Percentiles rank a stretch among this genome's conserved stretches.
Conservation (phyloP, 2,113 vertebrate species). For the Delphinus delphis region DNA sequence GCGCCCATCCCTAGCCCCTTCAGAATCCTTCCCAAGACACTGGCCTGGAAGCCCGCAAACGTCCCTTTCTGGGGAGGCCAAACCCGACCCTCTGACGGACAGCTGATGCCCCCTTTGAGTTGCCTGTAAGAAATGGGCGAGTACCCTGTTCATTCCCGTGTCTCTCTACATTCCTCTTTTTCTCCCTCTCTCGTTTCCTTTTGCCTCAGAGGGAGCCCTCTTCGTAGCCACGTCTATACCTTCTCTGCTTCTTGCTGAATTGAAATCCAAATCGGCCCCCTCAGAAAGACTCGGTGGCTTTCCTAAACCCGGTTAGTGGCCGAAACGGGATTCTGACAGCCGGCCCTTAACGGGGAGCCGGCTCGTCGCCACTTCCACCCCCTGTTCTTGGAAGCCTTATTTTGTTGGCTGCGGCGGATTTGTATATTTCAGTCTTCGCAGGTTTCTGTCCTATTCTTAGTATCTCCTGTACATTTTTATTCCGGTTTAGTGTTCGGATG, state of each 20-base stretch:
- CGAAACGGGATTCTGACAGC: not conserved
- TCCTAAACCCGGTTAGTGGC: not conserved
- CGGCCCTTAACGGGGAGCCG: not conserved
- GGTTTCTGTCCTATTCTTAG: conserved; percentile 75
- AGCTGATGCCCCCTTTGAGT: not conserved
- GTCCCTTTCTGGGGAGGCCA: not conserved
- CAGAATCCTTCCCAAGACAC: not conserved
- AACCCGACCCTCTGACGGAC: not conserved
- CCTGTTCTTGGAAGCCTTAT: conserved; percentile 62
- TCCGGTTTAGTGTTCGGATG: conserved; percentile 58
- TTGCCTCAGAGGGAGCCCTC: not conserved
- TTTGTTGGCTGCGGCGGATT: conserved; percentile 56
- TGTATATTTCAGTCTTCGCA: conserved; percentile 70
- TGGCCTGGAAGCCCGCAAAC: not conserved
- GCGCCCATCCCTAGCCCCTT: not conserved
- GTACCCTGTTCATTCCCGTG: not conserved
- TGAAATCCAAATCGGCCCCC: not conserved
- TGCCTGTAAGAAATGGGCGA: not conserved
- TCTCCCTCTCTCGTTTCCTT: not conserved
- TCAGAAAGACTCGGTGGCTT: not conserved
- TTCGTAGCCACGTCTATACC: not conserved
- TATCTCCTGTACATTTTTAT: conserved; percentile 71
- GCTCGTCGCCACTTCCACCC: conserved; percentile 9
- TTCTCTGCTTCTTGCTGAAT: conserved; percentile 1
- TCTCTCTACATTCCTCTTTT: not conserved